These are phyloP conservation scores for Nipponia nippon DNA, from an alignment of 2,113 vertebrate genomes.

Conservation along the genomic window DNA sequence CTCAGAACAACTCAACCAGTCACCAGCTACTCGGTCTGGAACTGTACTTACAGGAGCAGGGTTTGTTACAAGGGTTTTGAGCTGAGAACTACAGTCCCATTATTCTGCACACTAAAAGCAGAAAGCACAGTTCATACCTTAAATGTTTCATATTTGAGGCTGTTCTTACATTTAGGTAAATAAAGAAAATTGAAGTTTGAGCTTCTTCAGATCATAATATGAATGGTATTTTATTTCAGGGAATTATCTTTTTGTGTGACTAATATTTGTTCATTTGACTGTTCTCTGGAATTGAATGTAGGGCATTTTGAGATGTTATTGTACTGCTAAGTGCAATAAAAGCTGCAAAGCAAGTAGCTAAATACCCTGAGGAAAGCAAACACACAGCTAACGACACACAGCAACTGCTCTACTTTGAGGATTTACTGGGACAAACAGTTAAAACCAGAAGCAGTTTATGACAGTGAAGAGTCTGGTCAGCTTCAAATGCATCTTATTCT, in stretches of 20 bases:
- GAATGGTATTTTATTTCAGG: neutral
- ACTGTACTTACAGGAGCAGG: neutral
- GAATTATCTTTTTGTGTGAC: conserved; percentile 20
- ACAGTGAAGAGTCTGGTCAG: neutral
- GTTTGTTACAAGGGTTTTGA: neutral
- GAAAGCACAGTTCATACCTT: neutral
- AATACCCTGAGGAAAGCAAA: conserved; percentile 46
- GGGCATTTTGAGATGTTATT: conserved; percentile 23
- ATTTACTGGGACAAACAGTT: neutral
- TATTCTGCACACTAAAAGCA: neutral
- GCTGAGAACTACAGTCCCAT: fast-evolving
- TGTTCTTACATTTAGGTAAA: neutral
- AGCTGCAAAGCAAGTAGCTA: conserved; percentile 28
- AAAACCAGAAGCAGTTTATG: neutral
- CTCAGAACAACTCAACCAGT: neutral
- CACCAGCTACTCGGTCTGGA: neutral
- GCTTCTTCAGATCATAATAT: neutral
- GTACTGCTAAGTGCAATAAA: conserved; percentile 41
- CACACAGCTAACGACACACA: conserved; percentile 13
- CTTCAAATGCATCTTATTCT: neutral
- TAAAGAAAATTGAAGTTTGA: neutral
- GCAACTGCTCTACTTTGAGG: neutral
- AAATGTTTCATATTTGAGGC: neutral
- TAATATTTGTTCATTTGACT: neutral
- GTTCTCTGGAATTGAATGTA: neutral